Evolutionary conservation across 1,140 invertebrate genomes (phyloP).

Genomic region (Chironomus tepperi): DNA sequence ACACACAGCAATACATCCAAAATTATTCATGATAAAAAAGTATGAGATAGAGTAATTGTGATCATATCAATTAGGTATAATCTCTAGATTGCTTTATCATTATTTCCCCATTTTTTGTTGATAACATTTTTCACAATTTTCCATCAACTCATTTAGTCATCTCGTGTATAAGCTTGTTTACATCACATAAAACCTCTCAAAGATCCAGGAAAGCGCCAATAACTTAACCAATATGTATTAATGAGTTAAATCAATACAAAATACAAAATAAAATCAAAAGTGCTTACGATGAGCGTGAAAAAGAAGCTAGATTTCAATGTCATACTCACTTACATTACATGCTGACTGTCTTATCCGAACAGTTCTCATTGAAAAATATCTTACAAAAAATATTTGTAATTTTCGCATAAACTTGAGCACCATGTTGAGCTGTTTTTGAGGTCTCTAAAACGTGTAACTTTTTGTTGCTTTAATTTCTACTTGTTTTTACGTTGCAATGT

Average conservation of each 20-base stretch:
- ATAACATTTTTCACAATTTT: not conserved
- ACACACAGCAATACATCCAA: too few species aligned
- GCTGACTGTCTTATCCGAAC: not conserved
- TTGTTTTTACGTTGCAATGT: not conserved
- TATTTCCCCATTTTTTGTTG: not conserved
- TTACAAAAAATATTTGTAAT: not conserved
- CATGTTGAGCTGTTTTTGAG: not conserved
- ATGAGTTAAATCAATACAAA: not conserved
- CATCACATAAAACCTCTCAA: too few species aligned
- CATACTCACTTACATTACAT: slow-evolving; percentile 9
- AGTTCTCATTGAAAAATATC: not conserved
- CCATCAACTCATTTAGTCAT: not conserved
- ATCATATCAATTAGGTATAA: too few species aligned
- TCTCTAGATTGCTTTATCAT: not conserved
- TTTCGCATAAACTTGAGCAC: not conserved
- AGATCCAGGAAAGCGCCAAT: too few species aligned
- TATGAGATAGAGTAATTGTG: too few species aligned
- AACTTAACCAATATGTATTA: not conserved
- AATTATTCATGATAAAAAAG: too few species aligned
- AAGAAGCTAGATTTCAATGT: too few species aligned
- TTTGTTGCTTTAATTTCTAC: not conserved
- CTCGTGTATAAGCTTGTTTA: too few species aligned
- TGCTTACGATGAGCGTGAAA: too few species aligned
- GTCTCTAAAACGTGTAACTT: not conserved
- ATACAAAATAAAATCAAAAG: not conserved